These are phyloP conservation scores for Druceiella hillmani DNA, from an alignment of 2,888 invertebrate species.

Conservation along the genomic window DNA sequence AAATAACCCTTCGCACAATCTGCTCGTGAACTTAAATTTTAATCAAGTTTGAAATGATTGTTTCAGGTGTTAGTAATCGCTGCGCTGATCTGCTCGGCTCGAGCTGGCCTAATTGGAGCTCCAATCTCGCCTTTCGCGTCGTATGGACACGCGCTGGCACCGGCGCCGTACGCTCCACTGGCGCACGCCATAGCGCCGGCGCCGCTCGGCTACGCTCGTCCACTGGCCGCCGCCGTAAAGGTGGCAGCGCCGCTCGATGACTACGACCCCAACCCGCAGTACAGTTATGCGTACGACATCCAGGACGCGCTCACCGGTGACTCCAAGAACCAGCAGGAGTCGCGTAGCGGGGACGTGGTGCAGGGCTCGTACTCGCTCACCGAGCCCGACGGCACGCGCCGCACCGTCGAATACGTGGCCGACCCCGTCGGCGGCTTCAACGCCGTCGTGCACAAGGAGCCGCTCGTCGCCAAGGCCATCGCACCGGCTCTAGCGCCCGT, in stretches of 20 bases:
- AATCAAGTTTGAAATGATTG: too few relatives aligned
- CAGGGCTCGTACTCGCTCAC: constrained; percentile 59
- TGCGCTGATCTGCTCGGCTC: too few relatives aligned
- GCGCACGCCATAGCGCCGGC: too few relatives aligned
- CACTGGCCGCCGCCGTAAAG: constrained; percentile 32
- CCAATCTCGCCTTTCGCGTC: too few relatives aligned
- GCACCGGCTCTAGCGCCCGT: constrained; percentile 33
- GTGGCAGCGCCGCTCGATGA: constrained; percentile 47
- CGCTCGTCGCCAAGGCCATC: constrained; percentile 44
- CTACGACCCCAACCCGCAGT: constrained; percentile 59
- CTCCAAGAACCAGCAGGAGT: constrained; percentile 48
- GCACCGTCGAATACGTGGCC: constrained; percentile 59
- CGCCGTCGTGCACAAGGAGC: constrained; percentile 60
- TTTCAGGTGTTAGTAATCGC: too few relatives aligned
- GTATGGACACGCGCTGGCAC: too few relatives aligned
- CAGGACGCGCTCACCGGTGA: constrained; percentile 61
- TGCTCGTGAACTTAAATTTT: too few relatives aligned
- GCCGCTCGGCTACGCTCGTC: too few relatives aligned
- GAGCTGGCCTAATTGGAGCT: too few relatives aligned
- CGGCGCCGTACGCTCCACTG: too few relatives aligned
- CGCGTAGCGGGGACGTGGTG: constrained; percentile 52
- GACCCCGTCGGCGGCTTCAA: constrained; percentile 64
- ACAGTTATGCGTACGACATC: constrained; percentile 64
- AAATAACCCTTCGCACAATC: too few relatives aligned
- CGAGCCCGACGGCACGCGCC: constrained; percentile 60